Evolutionary conservation across 2,888 invertebrate genomes (phyloP).

Genomic region (Tricholauxania praeusta): DNA sequence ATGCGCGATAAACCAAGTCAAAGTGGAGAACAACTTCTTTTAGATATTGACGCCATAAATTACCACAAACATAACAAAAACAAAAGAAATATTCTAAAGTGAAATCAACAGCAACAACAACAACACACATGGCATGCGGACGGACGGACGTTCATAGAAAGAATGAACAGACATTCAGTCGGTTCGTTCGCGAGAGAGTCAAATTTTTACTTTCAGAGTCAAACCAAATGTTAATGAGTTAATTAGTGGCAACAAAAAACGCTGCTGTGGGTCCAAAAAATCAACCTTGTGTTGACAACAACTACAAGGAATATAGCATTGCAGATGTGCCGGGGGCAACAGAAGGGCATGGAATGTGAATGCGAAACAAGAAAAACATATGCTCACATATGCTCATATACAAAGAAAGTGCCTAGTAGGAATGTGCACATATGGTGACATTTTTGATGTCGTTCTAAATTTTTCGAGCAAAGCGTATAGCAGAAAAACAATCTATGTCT

Average conservation of each 20-base stretch:
- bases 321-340: neutral
- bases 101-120: neutral
- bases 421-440: too few relatives aligned
- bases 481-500: too few relatives aligned
- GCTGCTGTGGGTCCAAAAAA: slow-evolving; percentile 59
- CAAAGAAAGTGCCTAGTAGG: too few relatives aligned
- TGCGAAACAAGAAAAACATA: neutral
- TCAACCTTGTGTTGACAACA: slow-evolving; percentile 40
- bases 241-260: slow-evolving; percentile 63
- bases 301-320: slow-evolving; percentile 9
- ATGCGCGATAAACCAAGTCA: slow-evolving; percentile 24
- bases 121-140: neutral
- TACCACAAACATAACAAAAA: slow-evolving; percentile 30
- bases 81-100: neutral
- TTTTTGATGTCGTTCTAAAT: too few relatives aligned
- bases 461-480: neutral
- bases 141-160: slow-evolving; percentile 10
- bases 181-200: neutral
- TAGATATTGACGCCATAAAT: slow-evolving; percentile 27
- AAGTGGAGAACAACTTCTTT: slow-evolving; percentile 19
- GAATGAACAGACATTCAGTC: slow-evolving; percentile 2
- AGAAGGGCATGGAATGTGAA: neutral
- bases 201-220: slow-evolving; percentile 46
- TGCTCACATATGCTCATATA: neutral
- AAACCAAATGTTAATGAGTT: slow-evolving; percentile 66